Evolutionary conservation across 1,140 invertebrate genomes (phyloP), one percentile per base, ranked within the genome.

Genomic region (Sitodiplosis mosellana): DNA sequence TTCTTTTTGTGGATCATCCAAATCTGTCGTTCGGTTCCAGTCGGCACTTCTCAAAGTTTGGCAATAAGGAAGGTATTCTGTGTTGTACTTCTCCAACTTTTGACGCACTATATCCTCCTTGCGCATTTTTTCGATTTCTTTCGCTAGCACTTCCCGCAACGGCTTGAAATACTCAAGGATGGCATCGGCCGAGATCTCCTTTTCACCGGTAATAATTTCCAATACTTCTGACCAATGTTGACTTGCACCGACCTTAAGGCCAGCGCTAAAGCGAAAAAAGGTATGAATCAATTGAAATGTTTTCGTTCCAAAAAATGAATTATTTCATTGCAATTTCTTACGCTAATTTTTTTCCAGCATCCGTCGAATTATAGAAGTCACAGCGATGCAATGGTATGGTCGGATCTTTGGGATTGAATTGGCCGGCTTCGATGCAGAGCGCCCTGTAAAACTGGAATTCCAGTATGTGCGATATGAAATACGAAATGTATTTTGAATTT

Each of bases 381-480:
- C 77, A 77, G 49, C 65, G 66, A 53, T 81, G 70, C 38, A 72
- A 50, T 0, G 70, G 66, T 18, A 56, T 62, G 3, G 49, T 52
- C 7, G 52, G 52, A 50, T 71, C 59, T 0, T 53, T 48, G 1
- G 69, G 67, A 14, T 68, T 69, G 37, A 65, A 70, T 49, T 79
- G 64, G 1, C 68, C 69, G 15, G 76, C 71, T 19, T 60, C 60
- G 7, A 67, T 61, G 52, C 80, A 82, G 27, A 82, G 49, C 0
- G 70, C 60, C 55, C 72, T 66, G 52, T 78, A 74, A 48, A 81
- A 74, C 58, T 81, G 78, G 58, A 81, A 82, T 59, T 76, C 53
- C 49, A 75, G 55, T 58, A 74, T 55, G 56, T 69, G 55, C 53
- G 71, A 53, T 43, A 79, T 66, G 55, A 81, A 81, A 59, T 80